phyloP scores from a whole-genome alignment of 2,797 vertebrate genomes.

The Acanthornis magna region DNA sequence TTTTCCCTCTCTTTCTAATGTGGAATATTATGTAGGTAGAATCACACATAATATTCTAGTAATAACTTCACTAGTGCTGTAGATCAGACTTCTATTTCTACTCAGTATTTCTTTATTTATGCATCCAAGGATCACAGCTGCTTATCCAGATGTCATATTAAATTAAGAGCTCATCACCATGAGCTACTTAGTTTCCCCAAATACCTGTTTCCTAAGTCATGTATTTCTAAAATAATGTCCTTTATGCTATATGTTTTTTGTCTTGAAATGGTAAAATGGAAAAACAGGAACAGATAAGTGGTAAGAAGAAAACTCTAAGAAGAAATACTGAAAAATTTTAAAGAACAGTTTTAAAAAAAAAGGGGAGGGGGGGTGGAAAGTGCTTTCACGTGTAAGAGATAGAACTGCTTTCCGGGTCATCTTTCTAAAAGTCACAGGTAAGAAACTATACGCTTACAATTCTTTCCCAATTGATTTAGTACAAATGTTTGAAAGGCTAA shows the following conservation, averaged over 20 bases:
- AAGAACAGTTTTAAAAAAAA: background rate
- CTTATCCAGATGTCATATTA: background rate
- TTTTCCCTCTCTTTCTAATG: background rate
- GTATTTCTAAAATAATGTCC: background rate
- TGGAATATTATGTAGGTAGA: background rate
- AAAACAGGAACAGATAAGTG: background rate
- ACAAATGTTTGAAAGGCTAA: background rate
- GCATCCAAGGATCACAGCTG: background rate
- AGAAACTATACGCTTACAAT: background rate
- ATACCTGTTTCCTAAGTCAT: background rate
- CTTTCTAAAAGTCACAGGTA: background rate
- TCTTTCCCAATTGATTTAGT: background rate
- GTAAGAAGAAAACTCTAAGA: background rate
- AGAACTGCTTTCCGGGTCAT: background rate
- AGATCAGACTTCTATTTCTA: background rate
- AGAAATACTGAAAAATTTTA: background rate
- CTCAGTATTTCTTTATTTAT: background rate
- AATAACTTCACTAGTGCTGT: background rate
- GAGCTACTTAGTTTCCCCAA: background rate
- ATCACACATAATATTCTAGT: background rate
- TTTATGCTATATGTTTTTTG: background rate
- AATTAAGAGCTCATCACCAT: background rate
- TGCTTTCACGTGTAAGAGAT: background rate
- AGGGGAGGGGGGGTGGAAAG: accelerated
- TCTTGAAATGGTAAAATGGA: background rate